Evolutionary conservation across 2,797 vertebrate species (phyloP).

Genomic region (Gymnothorax reevesii): DNA sequence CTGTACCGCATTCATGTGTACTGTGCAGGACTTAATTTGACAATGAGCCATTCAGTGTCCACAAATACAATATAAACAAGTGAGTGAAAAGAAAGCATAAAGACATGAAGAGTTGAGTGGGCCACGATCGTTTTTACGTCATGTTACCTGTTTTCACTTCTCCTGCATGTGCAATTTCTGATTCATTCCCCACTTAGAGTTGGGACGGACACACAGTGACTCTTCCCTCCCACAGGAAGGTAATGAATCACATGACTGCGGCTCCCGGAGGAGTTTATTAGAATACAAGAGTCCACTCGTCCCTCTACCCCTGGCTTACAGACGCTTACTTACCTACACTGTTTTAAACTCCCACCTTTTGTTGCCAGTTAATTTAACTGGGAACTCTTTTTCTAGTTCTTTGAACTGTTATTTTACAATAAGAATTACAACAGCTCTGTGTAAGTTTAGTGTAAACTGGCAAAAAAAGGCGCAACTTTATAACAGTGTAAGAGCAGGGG

Average conservation of each 20-base stretch:
- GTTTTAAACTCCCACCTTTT: too few species aligned
- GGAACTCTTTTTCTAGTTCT: too few species aligned
- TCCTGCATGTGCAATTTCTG: background rate
- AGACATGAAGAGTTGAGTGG: background rate
- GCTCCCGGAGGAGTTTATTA: conserved; percentile 47
- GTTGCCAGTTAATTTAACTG: too few species aligned
- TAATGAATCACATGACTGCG: background rate
- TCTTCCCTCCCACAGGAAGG: background rate
- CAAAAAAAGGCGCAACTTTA: too few species aligned
- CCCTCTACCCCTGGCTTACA: conserved; percentile 44
- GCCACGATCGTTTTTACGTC: background rate
- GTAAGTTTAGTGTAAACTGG: too few species aligned
- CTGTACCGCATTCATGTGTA: too few species aligned
- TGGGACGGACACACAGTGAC: background rate
- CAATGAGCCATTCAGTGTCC: background rate
- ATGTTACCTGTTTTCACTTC: background rate
- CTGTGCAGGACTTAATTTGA: background rate
- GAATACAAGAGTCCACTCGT: conserved; percentile 30
- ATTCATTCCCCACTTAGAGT: background rate
- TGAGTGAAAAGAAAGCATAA: background rate
- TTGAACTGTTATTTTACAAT: too few species aligned
- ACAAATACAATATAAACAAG: background rate
- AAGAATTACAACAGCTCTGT: too few species aligned
- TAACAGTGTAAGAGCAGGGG: background rate
- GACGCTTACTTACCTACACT: conserved; percentile 53